Evolutionary conservation across 2,888 invertebrate species (phyloP).

Genomic region (Aromia moschata): DNA sequence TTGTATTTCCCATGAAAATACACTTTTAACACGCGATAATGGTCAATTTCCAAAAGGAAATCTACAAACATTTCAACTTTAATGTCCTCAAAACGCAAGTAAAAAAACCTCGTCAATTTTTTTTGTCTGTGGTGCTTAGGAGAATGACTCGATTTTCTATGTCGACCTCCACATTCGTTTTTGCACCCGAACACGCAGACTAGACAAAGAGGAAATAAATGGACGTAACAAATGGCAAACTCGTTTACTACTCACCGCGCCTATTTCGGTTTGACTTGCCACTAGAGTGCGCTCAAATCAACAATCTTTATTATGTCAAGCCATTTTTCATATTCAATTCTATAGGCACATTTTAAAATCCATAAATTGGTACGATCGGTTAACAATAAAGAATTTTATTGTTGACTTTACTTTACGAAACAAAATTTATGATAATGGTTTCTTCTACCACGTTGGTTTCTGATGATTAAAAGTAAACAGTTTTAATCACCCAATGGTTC

Average conservation of each 20-base stretch:
- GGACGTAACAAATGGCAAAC: not conserved
- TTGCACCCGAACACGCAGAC: slow-evolving; percentile 13
- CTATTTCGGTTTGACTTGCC: too few relatives aligned
- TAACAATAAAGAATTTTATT: too few relatives aligned
- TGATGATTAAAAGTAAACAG: too few relatives aligned
- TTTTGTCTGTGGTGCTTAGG: slow-evolving; percentile 39
- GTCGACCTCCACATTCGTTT: slow-evolving; percentile 23
- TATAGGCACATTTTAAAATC: too few relatives aligned
- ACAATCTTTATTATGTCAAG: too few relatives aligned
- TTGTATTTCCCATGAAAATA: slow-evolving; percentile 61
- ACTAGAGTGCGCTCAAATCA: not conserved
- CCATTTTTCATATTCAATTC: too few relatives aligned
- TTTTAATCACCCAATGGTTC: too few relatives aligned
- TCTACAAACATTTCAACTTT: slow-evolving; percentile 50
- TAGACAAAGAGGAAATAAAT: slow-evolving; percentile 24
- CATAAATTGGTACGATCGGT: too few relatives aligned
- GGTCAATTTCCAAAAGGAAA: slow-evolving; percentile 36
- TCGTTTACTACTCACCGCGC: too few relatives aligned
- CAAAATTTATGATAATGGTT: too few relatives aligned
- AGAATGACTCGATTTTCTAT: slow-evolving; percentile 25
- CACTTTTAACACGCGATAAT: slow-evolving; percentile 33
- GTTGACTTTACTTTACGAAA: too few relatives aligned
- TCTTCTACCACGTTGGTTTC: too few relatives aligned
- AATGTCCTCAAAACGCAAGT: slow-evolving; percentile 56
- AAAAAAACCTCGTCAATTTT: slow-evolving; percentile 53